Evolutionary conservation across 2,797 vertebrate genomes (phyloP).

Genomic region (Geotrypetes seraphini): DNA sequence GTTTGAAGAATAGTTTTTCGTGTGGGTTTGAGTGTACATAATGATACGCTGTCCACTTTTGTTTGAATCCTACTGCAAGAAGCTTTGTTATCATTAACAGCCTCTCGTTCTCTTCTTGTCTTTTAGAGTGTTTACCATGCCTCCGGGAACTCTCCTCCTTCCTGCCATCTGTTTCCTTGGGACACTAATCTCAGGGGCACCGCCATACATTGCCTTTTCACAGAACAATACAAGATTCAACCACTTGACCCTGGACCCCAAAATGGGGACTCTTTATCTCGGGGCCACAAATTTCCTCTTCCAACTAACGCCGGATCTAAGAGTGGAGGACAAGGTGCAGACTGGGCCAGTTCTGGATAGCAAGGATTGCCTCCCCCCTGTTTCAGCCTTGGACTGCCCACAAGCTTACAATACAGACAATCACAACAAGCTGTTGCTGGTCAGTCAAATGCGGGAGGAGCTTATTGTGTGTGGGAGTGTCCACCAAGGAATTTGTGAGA

Average conservation of each 20-base stretch:
- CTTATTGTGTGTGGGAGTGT: slow-evolving; percentile 90
- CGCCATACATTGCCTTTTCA: slow-evolving; percentile 59
- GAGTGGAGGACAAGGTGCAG: slow-evolving; percentile 48
- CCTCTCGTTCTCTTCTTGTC: background rate
- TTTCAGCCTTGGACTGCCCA: slow-evolving; percentile 75
- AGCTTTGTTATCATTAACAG: too few relatives aligned
- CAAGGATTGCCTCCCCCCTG: slow-evolving; percentile 85
- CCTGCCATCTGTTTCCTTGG: slow-evolving; percentile 54
- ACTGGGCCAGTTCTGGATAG: slow-evolving; percentile 85
- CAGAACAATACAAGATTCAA: slow-evolving; percentile 72
- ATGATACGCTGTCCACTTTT: too few relatives aligned
- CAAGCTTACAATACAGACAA: slow-evolving; percentile 77
- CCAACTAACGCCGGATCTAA: slow-evolving; percentile 71
- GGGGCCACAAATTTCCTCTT: slow-evolving; percentile 85
- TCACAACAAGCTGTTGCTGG: slow-evolving; percentile 86
- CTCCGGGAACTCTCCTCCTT: slow-evolving; percentile 61
- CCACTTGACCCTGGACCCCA: slow-evolving; percentile 74
- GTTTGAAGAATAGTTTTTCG: too few relatives aligned
- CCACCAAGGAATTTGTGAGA: slow-evolving; percentile 91
- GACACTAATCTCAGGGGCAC: slow-evolving; percentile 27
- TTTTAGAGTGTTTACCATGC: slow-evolving; percentile 74
- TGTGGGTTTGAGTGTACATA: too few relatives aligned
- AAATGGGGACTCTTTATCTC: slow-evolving; percentile 74
- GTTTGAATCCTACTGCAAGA: too few relatives aligned
- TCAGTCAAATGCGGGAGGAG: slow-evolving; percentile 68